Base-by-base conservation (phyloP, 2,888 invertebrate genomes). In the Parthenolecanium corni region DNA sequence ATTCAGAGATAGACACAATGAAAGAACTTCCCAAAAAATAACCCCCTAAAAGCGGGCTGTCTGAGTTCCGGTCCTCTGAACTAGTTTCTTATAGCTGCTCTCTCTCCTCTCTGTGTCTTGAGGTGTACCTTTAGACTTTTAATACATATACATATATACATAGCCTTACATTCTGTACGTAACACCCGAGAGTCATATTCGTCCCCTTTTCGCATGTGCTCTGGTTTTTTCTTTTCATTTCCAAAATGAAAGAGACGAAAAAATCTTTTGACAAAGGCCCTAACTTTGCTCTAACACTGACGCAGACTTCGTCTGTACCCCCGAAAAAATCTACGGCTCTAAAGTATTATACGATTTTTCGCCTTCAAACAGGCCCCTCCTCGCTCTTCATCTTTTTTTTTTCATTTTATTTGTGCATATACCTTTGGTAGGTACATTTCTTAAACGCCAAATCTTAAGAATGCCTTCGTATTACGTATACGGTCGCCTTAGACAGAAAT, bases 201-300 rank as follows among this genome's bases (percentile, higher is more conserved):
- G 24, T 57, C 57, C 57, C 57, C 57, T 31, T 31, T 31, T 57
- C 57, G 57, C 56, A 56, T 56, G 56, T 57, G 57, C 57, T 57
- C 57, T 57, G 57, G 57, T 57, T 57, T 57, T 57, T 57, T 57
- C 57, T 57, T 57, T 57, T n/a, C 46, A 57, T 57, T 57, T 57
- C 46, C 4, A 46, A 57, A 57, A 57, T 57, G 57, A 57, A 57
- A 57, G 57, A 57, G 49, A 49, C 44, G 57, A 57, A 57, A 42
- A 57, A 57, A 57, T 42, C 57, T 44, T 16, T 42, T 16, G 57
- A 57, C 57, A 46, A 57, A 57, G 57, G 44, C 57, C 57, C 44
- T 42, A 9, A 16, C 44, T 31, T 9, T 31, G 31, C 31, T 31
- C 54, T 20, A 24, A 24, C 44, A 44, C 25, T 57, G 57, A 46